Percentiles rank a stretch among this genome's conserved stretches.
phyloP scores from a whole-genome alignment of 2,888 invertebrate genomes.

The Poecilobothrus nobilitatus region DNA sequence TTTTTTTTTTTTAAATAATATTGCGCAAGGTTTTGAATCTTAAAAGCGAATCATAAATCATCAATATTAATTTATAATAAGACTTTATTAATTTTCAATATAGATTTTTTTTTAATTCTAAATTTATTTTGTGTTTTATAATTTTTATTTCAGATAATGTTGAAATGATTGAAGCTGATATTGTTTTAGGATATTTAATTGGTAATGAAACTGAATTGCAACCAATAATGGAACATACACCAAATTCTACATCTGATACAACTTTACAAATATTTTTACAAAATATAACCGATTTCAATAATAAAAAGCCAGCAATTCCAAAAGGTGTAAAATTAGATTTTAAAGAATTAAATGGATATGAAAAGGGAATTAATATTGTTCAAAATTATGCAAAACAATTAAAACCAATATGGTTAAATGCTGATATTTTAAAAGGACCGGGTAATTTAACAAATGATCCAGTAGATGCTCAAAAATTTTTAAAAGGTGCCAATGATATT shows the following conservation, averaged over 20 bases:
- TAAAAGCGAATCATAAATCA: too few species aligned
- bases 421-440: conserved; percentile 71
- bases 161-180: conserved; percentile 82
- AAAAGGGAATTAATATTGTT: conserved; percentile 48
- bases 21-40: too few species aligned
- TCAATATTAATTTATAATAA: too few species aligned
- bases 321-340: conserved; percentile 87
- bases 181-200: conserved; percentile 56
- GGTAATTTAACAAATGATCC: conserved; percentile 52
- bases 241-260: conserved; percentile 61
- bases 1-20: too few species aligned
- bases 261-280: conserved; percentile 63
- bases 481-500: neutral
- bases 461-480: conserved; percentile 46
- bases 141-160: conserved; percentile 44
- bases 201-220: conserved; percentile 42
- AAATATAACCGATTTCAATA: conserved; percentile 49
- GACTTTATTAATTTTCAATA: too few species aligned
- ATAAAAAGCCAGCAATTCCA: conserved; percentile 37
- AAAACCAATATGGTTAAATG: conserved; percentile 78
- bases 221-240: conserved; percentile 86
- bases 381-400: conserved; percentile 43
- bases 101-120: too few species aligned
- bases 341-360: conserved; percentile 67
- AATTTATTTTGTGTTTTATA: too few species aligned